A percentile compares a stretch with the other conserved stretches of the same genome.
Evolutionary conservation across 1,140 invertebrate genomes (phyloP).

Genomic region (Trichonephila inaurata): DNA sequence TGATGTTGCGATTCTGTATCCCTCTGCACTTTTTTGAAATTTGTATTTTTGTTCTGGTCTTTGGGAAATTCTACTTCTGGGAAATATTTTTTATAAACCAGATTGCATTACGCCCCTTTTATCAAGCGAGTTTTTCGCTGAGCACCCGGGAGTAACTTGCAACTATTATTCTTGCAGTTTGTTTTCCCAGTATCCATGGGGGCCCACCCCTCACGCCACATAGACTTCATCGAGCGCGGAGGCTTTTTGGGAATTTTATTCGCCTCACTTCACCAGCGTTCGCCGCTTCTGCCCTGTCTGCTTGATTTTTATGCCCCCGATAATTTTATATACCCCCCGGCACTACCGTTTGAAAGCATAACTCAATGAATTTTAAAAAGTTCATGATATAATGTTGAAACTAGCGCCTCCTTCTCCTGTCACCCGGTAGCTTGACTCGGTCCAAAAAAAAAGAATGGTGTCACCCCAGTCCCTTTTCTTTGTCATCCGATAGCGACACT

Average conservation of each 20-base stretch:
- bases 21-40: background rate
- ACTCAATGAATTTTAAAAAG: too few relatives aligned
- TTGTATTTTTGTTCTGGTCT: background rate
- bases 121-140: conserved; percentile 21
- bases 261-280: background rate
- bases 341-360: background rate
- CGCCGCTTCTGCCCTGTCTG: background rate
- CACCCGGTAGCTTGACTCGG: too few relatives aligned
- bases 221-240: background rate
- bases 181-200: conserved; percentile 1
- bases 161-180: conserved; percentile 6
- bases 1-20: conserved; percentile 13
- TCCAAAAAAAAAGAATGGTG: too few relatives aligned
- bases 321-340: background rate
- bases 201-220: background rate
- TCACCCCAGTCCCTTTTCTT: too few relatives aligned
- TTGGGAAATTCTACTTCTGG: background rate
- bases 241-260: background rate
- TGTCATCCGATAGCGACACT: too few relatives aligned
- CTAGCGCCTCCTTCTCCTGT: too few relatives aligned
- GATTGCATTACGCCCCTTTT: background rate
- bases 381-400: too few relatives aligned
- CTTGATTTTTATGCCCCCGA: background rate
- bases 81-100: background rate
- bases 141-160: background rate